These are phyloP conservation scores for Blastomussa wellsi DNA, from an alignment of 92 coral and sea anemone species.

Conservation along the genomic window DNA sequence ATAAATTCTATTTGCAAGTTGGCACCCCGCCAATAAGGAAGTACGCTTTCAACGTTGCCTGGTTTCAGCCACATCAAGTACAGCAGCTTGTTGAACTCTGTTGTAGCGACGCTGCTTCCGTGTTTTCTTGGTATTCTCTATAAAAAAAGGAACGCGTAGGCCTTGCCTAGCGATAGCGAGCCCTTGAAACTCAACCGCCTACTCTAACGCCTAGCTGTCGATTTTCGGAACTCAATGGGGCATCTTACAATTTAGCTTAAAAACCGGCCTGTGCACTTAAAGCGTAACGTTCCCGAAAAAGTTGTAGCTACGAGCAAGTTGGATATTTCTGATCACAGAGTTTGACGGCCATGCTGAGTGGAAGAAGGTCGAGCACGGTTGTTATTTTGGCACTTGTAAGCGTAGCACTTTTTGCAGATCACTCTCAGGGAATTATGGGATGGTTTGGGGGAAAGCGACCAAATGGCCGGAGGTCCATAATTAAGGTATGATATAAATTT, in stretches of 20 bases:
- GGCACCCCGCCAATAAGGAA: neutral
- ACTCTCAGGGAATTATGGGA: slow-evolving; percentile 36
- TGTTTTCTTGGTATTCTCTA: neutral
- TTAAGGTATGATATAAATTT: slow-evolving; percentile 4
- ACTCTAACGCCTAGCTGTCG: neutral
- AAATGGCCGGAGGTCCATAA: slow-evolving; percentile 23
- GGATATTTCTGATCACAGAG: neutral
- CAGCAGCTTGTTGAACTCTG: neutral
- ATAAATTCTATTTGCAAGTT: neutral
- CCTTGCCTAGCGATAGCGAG: neutral
- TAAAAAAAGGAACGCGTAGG: neutral
- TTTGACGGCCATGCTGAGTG: neutral
- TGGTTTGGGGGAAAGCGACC: slow-evolving; percentile 48
- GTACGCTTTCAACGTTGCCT: neutral
- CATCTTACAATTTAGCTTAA: neutral
- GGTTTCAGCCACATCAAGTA: neutral
- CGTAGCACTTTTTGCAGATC: neutral
- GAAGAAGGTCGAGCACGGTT: neutral
- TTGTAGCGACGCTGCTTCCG: neutral
- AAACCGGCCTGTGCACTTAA: neutral
- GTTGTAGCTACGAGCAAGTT: neutral
- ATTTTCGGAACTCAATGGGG: neutral
- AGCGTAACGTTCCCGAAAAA: neutral
- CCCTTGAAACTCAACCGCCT: neutral
- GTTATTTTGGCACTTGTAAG: neutral